These are phyloP conservation scores for Pseudomugil tenellus DNA, from an alignment of 2,797 vertebrate genomes.

Conservation along the genomic window DNA sequence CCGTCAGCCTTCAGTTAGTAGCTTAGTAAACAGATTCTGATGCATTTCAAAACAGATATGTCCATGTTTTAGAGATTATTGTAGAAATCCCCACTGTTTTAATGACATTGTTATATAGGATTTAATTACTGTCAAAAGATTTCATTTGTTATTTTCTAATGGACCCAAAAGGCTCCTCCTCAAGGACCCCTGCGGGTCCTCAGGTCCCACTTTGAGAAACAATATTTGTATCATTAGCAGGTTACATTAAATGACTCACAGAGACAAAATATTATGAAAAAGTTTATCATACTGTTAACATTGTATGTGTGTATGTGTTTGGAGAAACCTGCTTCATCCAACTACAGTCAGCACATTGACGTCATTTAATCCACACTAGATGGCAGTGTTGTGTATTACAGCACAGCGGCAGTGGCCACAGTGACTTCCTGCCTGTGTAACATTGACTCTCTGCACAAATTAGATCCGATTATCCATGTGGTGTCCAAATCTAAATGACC, in stretches of 20 bases:
- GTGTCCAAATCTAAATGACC: neutral
- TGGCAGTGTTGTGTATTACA: constrained; percentile 75
- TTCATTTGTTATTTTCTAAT: constrained; percentile 38
- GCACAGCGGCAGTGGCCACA: neutral
- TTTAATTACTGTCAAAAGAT: constrained; percentile 51
- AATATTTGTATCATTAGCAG: constrained; percentile 50
- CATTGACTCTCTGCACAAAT: neutral
- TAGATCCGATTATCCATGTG: neutral
- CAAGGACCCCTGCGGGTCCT: constrained; percentile 36
- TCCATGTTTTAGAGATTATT: constrained; percentile 9
- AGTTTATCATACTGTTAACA: constrained; percentile 24
- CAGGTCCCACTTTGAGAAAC: constrained; percentile 49
- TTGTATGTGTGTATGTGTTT: constrained; percentile 23
- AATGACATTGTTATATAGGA: constrained; percentile 31
- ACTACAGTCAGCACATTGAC: constrained; percentile 3
- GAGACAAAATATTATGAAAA: constrained; percentile 55
- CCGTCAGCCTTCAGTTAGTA: neutral
- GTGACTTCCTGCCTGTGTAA: neutral
- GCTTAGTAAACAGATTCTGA: neutral
- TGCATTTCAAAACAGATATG: constrained; percentile 18
- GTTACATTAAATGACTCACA: constrained; percentile 33
- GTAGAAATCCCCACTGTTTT: constrained; percentile 13
- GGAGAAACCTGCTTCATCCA: constrained; percentile 12
- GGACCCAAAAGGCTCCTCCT: constrained; percentile 30
- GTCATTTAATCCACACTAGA: constrained; percentile 50